These are phyloP conservation scores for Agrotis segetum DNA, from an alignment of 2,888 invertebrate species.

Conservation along the genomic window DNA sequence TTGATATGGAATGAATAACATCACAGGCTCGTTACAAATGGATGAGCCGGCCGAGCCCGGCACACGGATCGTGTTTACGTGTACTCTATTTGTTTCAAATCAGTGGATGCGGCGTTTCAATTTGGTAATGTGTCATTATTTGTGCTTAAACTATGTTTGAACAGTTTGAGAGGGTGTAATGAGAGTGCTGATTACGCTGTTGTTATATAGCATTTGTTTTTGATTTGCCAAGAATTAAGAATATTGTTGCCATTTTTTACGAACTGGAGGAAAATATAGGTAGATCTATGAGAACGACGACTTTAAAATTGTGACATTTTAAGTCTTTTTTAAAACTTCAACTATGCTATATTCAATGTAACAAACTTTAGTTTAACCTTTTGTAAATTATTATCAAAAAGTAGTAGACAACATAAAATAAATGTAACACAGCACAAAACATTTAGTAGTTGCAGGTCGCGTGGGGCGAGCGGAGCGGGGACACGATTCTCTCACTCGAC, in stretches of 20 bases:
- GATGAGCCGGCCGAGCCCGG: constrained; percentile 77
- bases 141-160: constrained; percentile 41
- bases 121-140: constrained; percentile 61
- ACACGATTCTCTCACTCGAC: constrained; percentile 89
- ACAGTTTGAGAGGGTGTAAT: constrained; percentile 12
- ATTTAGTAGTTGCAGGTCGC: constrained; percentile 64
- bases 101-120: constrained; percentile 77
- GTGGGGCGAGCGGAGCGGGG: constrained; percentile 66
- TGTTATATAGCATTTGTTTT: neutral
- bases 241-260: neutral
- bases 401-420: constrained; percentile 2
- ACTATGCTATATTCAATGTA: no score
- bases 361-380: neutral
- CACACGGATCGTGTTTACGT: constrained; percentile 65
- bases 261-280: neutral
- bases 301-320: neutral
- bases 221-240: neutral
- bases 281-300: neutral
- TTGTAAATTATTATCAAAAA: neutral
- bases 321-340: no score
- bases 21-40: constrained; percentile 85
- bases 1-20: constrained; percentile 88
- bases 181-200: constrained; percentile 2
- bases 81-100: constrained; percentile 59
- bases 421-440: constrained; percentile 15